phyloP scores from a whole-genome alignment of 2,888 invertebrate species.

The Drosophila helvetica region DNA sequence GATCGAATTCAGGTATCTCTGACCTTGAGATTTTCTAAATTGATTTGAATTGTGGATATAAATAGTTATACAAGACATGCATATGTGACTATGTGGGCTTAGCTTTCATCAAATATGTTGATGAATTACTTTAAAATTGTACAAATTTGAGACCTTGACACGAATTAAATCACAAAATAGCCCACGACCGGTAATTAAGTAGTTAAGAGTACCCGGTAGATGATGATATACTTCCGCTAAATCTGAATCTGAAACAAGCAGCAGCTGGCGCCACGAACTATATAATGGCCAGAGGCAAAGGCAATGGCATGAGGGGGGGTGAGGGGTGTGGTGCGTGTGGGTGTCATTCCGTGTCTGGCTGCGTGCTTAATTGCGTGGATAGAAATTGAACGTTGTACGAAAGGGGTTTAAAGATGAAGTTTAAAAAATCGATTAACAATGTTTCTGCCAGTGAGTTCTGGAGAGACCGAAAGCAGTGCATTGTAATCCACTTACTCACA shows the following conservation, averaged over 20 bases:
- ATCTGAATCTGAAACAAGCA: conserved; percentile 11
- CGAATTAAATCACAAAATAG: background rate
- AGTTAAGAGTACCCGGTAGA: background rate
- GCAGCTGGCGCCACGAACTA: conserved; percentile 1
- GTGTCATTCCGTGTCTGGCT: conserved; percentile 5
- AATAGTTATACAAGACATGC: conserved; percentile 7
- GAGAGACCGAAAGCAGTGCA: too few relatives aligned
- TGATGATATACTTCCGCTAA: background rate
- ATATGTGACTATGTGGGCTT: background rate
- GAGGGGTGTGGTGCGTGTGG: conserved; percentile 14
- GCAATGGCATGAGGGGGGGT: background rate
- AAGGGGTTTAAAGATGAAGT: conserved; percentile 1
- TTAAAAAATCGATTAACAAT: background rate
- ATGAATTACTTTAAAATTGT: background rate
- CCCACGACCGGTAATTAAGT: background rate
- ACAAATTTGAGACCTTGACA: background rate
- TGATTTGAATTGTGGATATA: background rate
- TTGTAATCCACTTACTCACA: too few relatives aligned
- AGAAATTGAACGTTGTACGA: conserved; percentile 11
- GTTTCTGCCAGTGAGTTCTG: background rate
- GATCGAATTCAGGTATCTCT: conserved; percentile 14
- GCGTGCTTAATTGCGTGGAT: conserved; percentile 2
- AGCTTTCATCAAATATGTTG: background rate
- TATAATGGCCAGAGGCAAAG: conserved; percentile 15
- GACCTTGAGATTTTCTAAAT: conserved; percentile 17